Conservation (phyloP, 1,140 invertebrate genomes). For the Coelopa frigida region DNA sequence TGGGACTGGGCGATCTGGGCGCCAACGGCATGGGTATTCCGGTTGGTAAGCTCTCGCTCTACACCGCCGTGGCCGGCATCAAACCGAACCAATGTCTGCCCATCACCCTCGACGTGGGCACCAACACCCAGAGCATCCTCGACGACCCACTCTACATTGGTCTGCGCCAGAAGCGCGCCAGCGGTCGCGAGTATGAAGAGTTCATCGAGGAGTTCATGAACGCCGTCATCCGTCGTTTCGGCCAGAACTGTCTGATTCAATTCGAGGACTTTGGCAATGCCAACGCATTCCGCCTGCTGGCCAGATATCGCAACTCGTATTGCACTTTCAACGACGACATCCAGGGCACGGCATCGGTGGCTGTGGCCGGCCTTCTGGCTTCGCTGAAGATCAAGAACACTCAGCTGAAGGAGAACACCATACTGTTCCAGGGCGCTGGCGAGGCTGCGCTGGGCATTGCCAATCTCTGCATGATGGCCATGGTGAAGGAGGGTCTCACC, state of each 20-base stretch:
- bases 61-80: conserved; percentile 87
- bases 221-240: conserved; percentile 76
- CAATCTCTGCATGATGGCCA: conserved; percentile 75
- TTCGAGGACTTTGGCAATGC: conserved; percentile 94
- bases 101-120: conserved; percentile 87
- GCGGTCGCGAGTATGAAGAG: conserved; percentile 78
- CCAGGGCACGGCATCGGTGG: conserved; percentile 85
- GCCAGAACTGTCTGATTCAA: conserved; percentile 75
- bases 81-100: conserved; percentile 84
- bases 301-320: conserved; percentile 75
- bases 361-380: conserved; percentile 83
- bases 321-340: conserved; percentile 97
- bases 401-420: conserved; percentile 68
- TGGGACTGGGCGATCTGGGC: conserved; percentile 90
- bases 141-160: conserved; percentile 92
- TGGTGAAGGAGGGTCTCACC: conserved; percentile 70
- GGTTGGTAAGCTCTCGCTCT: conserved; percentile 82
- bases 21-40: conserved; percentile 93
- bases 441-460: conserved; percentile 87
- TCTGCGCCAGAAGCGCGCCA: conserved; percentile 70
- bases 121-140: conserved; percentile 75
- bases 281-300: conserved; percentile 81
- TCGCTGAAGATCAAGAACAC: conserved; percentile 69
- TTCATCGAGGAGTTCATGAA: conserved; percentile 97
- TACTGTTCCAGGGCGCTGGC: conserved; percentile 89